Conservation (phyloP, 2,888 invertebrate species). For the Pollenia griseotomentosa region DNA sequence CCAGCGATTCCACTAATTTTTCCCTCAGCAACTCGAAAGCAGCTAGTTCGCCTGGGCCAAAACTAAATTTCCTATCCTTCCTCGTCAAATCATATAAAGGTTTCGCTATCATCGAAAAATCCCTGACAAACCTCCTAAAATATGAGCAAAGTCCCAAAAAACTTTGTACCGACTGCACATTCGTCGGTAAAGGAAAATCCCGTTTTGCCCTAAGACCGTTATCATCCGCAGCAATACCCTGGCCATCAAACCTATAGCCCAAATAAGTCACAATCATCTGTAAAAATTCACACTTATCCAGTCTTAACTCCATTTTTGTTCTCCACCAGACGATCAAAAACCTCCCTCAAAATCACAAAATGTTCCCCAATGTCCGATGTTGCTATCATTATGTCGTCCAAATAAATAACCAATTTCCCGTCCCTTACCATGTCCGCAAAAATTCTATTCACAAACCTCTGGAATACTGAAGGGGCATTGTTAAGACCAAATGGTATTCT, state of each 20-base stretch:
- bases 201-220: constrained; percentile 1
- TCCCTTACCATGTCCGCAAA: constrained; percentile 53
- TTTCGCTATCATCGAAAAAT: no score
- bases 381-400: constrained; percentile 67
- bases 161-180: background rate
- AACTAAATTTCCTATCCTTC: no score
- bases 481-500: constrained; percentile 66
- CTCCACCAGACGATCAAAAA: constrained; percentile 35
- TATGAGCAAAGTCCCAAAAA: no score
- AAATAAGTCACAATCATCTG: constrained; percentile 47
- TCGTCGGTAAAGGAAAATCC: constrained; percentile 16
- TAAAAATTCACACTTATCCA: constrained; percentile 62
- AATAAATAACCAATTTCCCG: constrained; percentile 55
- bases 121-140: no score
- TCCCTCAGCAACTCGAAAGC: no score
- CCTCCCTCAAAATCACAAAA: constrained; percentile 42
- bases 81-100: no score
- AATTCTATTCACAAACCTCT: constrained; percentile 56
- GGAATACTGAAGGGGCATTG: constrained; percentile 64
- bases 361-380: constrained; percentile 49
- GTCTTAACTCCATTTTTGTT: constrained; percentile 47
- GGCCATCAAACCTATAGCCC: constrained; percentile 48
- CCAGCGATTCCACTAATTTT: no score
- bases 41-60: no score
- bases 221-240: constrained; percentile 57